phyloP scores from a whole-genome alignment of 2,797 vertebrate species.

The Gadopsis bispinosus region DNA sequence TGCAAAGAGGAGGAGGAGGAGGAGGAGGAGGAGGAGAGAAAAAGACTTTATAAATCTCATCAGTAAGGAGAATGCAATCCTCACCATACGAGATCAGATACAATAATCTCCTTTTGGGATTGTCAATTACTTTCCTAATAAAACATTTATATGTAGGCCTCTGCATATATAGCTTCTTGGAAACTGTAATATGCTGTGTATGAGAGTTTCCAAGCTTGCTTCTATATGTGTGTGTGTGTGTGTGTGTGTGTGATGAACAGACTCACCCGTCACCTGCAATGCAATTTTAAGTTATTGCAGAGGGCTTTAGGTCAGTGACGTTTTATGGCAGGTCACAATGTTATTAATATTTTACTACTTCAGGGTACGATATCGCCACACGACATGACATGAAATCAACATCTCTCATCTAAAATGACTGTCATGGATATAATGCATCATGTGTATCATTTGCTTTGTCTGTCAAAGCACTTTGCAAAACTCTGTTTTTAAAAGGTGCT shows the following conservation, averaged over 20 bases:
- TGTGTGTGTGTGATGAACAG: conserved; percentile 1
- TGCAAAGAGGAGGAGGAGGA: not conserved
- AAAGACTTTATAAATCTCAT: conserved; percentile 40
- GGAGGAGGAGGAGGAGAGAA: conserved; percentile 9
- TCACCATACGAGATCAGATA: conserved; percentile 36
- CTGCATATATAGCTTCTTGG: conserved; percentile 42
- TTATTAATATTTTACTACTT: conserved; percentile 58
- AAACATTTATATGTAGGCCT: conserved; percentile 62
- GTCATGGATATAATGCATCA: too few relatives aligned
- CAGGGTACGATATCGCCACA: not conserved
- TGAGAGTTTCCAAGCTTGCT: conserved; percentile 11
- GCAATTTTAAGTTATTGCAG: conserved; percentile 50
- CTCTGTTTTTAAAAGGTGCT: too few relatives aligned
- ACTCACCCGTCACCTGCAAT: not conserved
- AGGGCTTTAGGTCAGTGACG: conserved; percentile 32
- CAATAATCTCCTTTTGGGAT: conserved; percentile 66
- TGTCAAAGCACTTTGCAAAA: too few relatives aligned
- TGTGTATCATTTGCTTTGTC: too few relatives aligned
- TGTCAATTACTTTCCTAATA: conserved; percentile 68
- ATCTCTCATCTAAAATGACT: conserved; percentile 18
- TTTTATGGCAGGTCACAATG: conserved; percentile 9
- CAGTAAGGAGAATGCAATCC: conserved; percentile 36
- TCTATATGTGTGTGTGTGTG: not conserved
- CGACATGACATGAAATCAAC: conserved; percentile 28
- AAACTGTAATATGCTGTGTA: conserved; percentile 38